Conservation (phyloP, 2,888 invertebrate genomes). For the Halictus quadricinctus region DNA sequence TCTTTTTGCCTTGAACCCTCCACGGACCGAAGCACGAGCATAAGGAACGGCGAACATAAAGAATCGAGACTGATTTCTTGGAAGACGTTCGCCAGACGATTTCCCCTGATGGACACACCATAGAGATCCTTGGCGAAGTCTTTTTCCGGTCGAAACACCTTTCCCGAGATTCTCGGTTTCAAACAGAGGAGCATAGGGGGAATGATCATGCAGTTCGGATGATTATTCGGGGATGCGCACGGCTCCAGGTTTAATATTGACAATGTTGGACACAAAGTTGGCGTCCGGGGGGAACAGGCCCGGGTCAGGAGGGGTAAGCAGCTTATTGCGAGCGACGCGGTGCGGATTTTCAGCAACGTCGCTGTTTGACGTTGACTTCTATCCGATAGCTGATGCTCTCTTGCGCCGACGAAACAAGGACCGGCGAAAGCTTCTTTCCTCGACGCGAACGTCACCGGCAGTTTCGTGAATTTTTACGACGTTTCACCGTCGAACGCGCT, state of each 20-base stretch:
- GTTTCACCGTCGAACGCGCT: not conserved
- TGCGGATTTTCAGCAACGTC: slow-evolving; percentile 66
- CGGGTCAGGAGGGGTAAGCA: slow-evolving; percentile 62
- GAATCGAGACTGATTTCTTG: not conserved
- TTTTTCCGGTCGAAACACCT: not conserved
- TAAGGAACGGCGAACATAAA: not conserved
- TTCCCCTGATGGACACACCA: not conserved
- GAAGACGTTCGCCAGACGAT: slow-evolving; percentile 2
- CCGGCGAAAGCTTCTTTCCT: slow-evolving; percentile 22
- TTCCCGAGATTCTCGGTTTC: not conserved
- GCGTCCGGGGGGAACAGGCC: slow-evolving; percentile 26
- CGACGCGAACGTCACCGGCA: not conserved
- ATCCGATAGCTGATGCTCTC: slow-evolving; percentile 40
- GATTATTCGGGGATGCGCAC: slow-evolving; percentile 16
- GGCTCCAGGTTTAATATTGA: slow-evolving; percentile 62
- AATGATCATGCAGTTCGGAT: not conserved
- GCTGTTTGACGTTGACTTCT: slow-evolving; percentile 58
- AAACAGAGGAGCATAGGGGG: not conserved
- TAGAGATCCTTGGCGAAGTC: not conserved
- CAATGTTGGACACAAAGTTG: slow-evolving; percentile 60
- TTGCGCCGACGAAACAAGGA: slow-evolving; percentile 24
- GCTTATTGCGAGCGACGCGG: slow-evolving; percentile 71
- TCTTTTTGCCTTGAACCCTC: not conserved
- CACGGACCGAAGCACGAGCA: not conserved
- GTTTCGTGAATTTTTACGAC: slow-evolving; percentile 1